A percentile compares a stretch with the other conserved stretches of the same genome.
Conservation (phyloP, 2,113 vertebrate genomes). For the Macheiramphus alcinus region DNA sequence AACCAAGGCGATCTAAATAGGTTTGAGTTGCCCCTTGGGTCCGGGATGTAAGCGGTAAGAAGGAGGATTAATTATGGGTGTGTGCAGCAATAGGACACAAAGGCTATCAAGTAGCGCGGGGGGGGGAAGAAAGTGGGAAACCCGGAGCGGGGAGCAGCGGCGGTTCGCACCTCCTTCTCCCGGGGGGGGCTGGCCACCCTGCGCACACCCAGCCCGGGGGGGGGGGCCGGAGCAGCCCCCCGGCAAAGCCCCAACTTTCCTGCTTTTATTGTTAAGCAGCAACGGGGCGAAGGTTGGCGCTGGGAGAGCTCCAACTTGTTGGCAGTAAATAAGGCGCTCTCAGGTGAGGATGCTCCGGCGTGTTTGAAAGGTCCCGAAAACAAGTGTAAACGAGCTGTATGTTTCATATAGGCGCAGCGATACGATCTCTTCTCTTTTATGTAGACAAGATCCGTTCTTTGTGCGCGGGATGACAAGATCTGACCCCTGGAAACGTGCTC, state of each 20-base stretch:
- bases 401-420: background rate
- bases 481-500: background rate
- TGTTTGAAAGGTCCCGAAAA: background rate
- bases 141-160: background rate
- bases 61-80: slow-evolving; percentile 81
- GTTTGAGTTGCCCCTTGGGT: slow-evolving; percentile 76
- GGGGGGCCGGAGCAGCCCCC: background rate
- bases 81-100: slow-evolving; percentile 65
- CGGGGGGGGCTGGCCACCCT: background rate
- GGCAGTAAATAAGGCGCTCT: background rate
- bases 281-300: background rate
- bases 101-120: slow-evolving; percentile 47
- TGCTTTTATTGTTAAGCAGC: background rate
- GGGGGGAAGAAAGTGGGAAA: background rate
- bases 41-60: slow-evolving; percentile 71
- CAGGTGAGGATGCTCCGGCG: background rate
- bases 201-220: background rate
- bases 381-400: background rate
- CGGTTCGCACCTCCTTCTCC: background rate
- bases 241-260: background rate
- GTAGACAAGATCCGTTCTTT: background rate
- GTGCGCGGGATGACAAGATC: background rate
- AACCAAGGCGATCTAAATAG: slow-evolving; percentile 81
- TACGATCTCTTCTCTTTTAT: background rate
- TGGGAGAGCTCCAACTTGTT: background rate